Base-by-base conservation (phyloP, 1,140 invertebrate species). In the Drusus annulatus region DNA sequence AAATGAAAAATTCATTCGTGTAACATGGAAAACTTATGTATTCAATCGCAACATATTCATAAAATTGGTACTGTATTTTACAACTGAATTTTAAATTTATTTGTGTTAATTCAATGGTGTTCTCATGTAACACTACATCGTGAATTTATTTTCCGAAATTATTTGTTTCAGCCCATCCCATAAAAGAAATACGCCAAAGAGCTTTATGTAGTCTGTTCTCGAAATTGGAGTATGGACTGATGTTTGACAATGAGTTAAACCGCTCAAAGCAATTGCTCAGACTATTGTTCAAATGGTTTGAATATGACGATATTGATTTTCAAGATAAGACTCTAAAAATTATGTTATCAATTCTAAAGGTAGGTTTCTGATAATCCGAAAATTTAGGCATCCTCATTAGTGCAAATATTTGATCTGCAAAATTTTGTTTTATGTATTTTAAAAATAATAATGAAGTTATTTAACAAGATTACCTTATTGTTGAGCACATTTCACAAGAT, bases 241-340 rank as follows among this genome's bases (percentile, higher is more conserved):
- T 83, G 2, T 87, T 85, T 63, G 86, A 87, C 19, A 87, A 88
- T 54, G 86, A 89, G 54, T 36, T 81, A 75, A 82, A 84, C 74
- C 82, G 87, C 16, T 87, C 84, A 80, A 88, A 86, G 31, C 86
- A 89, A 75, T 84, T 90, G 52, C 83, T 90, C 23, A 56, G 84
- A 0, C 86, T 88, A 75, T 78, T 91, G n/a, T 85, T 90, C 25
- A 86, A 87, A 36, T 90, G 89, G 89, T 90, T 91, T 82, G 80
- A 85, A 1, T 87, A 86, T 78, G 84, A 87, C 1, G 83, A 76
- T n/a, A 50, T 80, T 16, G 82, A 85, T 0, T 81, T 85, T 23
- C 84, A 86, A 62, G 86, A 86, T 63, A 86, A 87, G 82, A 88
- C 87, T 76, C 80, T 90, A 28, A 83, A 89, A 76, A 85, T 90